Conservation (phyloP, 1,140 invertebrate genomes). For the Drosophila arizonae region DNA sequence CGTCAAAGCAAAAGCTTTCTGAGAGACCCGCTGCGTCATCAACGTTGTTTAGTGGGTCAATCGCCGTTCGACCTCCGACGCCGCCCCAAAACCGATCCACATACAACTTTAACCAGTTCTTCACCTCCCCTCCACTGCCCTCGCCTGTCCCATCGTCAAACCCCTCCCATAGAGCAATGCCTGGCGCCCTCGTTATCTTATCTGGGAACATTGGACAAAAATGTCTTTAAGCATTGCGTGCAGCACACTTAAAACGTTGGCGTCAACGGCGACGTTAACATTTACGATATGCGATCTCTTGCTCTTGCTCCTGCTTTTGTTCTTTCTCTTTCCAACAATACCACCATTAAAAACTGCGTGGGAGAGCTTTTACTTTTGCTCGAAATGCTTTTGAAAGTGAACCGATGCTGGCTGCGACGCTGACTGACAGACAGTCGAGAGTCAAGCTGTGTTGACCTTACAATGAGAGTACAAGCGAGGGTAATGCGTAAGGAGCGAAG, state of each 20-base stretch:
- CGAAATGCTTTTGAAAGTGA: conserved; percentile 38
- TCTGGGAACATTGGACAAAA: conserved; percentile 22
- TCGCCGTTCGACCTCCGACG: conserved; percentile 27
- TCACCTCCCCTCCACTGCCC: no score
- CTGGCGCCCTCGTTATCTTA: conserved; percentile 29
- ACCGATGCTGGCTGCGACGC: conserved; percentile 4
- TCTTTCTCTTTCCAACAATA: conserved; percentile 21
- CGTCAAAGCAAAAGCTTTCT: not conserved
- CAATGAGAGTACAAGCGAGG: conserved; percentile 4
- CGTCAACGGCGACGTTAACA: conserved; percentile 7
- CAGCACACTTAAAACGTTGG: conserved; percentile 7
- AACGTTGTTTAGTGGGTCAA: conserved; percentile 43
- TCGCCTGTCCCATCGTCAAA: no score
- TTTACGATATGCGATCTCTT: conserved; percentile 26
- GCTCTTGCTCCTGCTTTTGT: conserved; percentile 7
- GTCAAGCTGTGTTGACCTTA: conserved; percentile 9
- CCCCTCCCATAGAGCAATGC: not conserved
- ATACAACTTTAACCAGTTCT: not conserved
- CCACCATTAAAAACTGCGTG: conserved; percentile 32
- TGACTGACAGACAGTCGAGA: not conserved
- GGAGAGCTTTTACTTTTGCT: conserved; percentile 49
- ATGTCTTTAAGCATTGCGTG: conserved; percentile 35
- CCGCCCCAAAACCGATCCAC: conserved; percentile 23
- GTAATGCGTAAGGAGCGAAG: conserved; percentile 30
- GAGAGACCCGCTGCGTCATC: not conserved